A percentile compares a stretch with the other conserved stretches of the same genome.
Conservation (phyloP, 2,888 invertebrate species). For the Trachelus troglodyta region DNA sequence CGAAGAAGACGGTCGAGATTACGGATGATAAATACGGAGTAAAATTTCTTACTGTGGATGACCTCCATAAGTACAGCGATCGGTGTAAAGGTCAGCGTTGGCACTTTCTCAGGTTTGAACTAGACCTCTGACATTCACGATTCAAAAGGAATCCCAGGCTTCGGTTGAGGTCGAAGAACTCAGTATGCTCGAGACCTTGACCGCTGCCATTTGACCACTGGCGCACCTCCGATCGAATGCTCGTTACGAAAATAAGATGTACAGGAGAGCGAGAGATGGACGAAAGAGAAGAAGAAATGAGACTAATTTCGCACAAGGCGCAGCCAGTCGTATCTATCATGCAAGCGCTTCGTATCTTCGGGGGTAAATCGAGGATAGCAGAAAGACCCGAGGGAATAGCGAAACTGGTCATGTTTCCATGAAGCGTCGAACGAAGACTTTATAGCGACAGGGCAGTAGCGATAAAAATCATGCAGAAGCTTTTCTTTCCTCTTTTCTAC, state of each 20-base stretch:
- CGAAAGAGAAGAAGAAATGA: background rate
- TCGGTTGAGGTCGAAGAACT: background rate
- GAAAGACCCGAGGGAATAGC: background rate
- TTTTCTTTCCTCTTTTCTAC: background rate
- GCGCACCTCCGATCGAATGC: background rate
- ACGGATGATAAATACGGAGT: background rate
- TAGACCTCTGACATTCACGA: background rate
- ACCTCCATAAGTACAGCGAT: background rate
- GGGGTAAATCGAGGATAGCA: background rate
- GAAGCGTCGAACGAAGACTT: background rate
- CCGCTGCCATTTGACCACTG: background rate
- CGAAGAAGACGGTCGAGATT: too few relatives aligned
- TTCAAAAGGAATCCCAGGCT: background rate
- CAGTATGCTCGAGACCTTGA: background rate
- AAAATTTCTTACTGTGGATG: background rate
- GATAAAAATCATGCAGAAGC: background rate
- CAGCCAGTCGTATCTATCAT: background rate
- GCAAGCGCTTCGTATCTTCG: background rate
- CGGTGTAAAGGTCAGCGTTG: background rate
- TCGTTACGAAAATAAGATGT: background rate
- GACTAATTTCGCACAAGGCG: background rate
- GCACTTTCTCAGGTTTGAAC: background rate
- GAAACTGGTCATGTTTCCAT: background rate
- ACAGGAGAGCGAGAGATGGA: background rate
- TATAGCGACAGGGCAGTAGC: background rate